These are phyloP conservation scores for Zelleria hepariella DNA, from an alignment of 2,888 invertebrate genomes.

Conservation along the genomic window DNA sequence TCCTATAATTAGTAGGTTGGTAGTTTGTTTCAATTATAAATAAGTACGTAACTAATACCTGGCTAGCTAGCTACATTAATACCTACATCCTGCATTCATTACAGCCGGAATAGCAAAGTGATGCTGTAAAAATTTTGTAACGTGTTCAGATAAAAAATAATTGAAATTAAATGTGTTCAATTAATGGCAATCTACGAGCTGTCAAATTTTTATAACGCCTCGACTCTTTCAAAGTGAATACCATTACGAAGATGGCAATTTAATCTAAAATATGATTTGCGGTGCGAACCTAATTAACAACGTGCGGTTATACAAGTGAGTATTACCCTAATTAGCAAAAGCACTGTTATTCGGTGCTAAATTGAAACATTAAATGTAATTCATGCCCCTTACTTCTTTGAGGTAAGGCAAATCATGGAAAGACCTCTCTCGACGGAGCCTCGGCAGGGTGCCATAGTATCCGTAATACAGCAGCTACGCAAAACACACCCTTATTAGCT, in stretches of 20 bases:
- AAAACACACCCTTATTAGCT: slow-evolving; percentile 40
- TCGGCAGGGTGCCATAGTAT: slow-evolving; percentile 79
- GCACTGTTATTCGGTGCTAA: not conserved
- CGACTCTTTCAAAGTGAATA: not conserved
- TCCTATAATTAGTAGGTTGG: too few relatives aligned
- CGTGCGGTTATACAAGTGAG: not conserved
- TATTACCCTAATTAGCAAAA: not conserved
- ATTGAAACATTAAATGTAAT: not conserved
- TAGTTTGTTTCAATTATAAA: too few relatives aligned
- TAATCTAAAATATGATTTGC: not conserved
- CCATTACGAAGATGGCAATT: not conserved
- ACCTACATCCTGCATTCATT: too few relatives aligned
- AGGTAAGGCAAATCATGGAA: slow-evolving; percentile 83
- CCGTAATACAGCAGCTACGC: slow-evolving; percentile 79
- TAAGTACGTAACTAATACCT: too few relatives aligned
- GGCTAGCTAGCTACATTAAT: too few relatives aligned
- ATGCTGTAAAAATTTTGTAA: too few relatives aligned
- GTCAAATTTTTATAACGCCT: not conserved
- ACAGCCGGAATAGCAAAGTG: too few relatives aligned
- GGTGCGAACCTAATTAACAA: not conserved
- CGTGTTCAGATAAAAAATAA: not conserved
- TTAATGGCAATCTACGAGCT: not conserved
- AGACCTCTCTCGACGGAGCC: slow-evolving; percentile 83
- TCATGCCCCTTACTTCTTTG: slow-evolving; percentile 78
- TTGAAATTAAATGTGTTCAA: not conserved